These are phyloP conservation scores for Bufotes viridis DNA, from an alignment of 2,797 vertebrate species.

Conservation along the genomic window DNA sequence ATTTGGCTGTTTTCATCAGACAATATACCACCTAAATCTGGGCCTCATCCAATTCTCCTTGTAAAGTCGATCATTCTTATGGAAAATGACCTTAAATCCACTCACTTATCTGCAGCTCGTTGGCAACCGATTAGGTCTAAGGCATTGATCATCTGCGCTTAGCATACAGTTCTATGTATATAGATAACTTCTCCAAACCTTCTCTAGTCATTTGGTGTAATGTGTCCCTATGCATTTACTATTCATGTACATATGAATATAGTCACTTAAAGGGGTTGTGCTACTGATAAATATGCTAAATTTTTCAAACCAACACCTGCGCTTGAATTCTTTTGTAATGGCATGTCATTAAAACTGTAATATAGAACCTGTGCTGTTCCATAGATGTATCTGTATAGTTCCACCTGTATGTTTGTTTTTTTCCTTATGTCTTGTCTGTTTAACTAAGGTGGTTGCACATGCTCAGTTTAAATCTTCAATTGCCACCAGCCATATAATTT, in stretches of 20 bases:
- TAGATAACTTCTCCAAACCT: background rate
- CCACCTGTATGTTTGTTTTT: too few relatives aligned
- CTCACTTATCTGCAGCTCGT: background rate
- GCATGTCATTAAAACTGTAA: too few relatives aligned
- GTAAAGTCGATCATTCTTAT: background rate
- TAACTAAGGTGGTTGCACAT: too few relatives aligned
- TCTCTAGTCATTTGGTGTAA: background rate
- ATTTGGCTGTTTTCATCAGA: background rate
- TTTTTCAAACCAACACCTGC: too few relatives aligned
- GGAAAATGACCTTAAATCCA: conserved; percentile 29
- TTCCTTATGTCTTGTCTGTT: too few relatives aligned
- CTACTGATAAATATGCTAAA: too few relatives aligned
- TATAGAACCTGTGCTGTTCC: too few relatives aligned
- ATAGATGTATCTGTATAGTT: too few relatives aligned
- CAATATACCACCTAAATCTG: conserved; percentile 1
- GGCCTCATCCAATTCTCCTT: conserved; percentile 15
- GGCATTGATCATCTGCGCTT: conserved; percentile 11
- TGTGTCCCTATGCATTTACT: background rate
- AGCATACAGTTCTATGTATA: background rate
- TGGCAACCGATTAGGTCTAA: conserved; percentile 7
- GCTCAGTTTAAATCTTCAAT: too few relatives aligned
- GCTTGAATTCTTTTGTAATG: too few relatives aligned
- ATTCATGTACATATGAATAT: background rate
- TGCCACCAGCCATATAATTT: too few relatives aligned
- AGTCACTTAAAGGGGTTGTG: background rate